phyloP scores from a whole-genome alignment of 1,140 invertebrate genomes.

The Tetramorium simillimum region DNA sequence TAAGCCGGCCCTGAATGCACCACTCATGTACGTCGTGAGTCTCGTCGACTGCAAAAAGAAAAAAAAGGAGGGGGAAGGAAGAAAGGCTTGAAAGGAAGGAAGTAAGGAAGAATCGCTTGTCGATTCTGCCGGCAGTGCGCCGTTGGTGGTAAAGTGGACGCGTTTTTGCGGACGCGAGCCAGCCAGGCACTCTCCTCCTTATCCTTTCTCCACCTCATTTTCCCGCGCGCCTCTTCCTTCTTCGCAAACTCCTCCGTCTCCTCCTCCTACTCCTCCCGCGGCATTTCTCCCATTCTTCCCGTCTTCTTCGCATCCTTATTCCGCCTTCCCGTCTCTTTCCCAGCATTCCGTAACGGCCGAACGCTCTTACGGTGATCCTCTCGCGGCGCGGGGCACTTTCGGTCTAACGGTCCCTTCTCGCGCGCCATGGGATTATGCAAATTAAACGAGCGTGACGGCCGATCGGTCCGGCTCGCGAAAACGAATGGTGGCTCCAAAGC shows the following conservation, averaged over 20 bases:
- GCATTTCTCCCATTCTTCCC: constrained; percentile 2
- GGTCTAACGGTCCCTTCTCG: constrained; percentile 76
- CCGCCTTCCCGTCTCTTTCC: constrained; percentile 35
- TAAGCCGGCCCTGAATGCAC: neutral
- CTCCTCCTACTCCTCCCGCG: neutral
- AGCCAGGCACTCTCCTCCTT: constrained; percentile 27
- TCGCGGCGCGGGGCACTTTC: constrained; percentile 75
- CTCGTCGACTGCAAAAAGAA: neutral
- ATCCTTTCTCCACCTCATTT: constrained; percentile 26
- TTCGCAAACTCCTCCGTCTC: neutral
- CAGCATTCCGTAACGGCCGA: constrained; percentile 73
- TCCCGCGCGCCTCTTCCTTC: constrained; percentile 22
- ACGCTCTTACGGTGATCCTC: constrained; percentile 77
- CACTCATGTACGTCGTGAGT: neutral
- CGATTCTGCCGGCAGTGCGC: constrained; percentile 45
- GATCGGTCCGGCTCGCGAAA: constrained; percentile 44
- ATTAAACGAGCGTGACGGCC: constrained; percentile 82
- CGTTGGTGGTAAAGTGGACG: constrained; percentile 60
- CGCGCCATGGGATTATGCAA: constrained; percentile 80
- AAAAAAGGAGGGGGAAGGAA: too few species aligned
- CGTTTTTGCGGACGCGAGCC: constrained; percentile 47
- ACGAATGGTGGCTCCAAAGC: neutral
- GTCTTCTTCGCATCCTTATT: constrained; percentile 40
- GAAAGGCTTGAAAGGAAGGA: neutral
- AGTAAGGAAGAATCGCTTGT: constrained; percentile 29